Evolutionary conservation across 2,797 vertebrate species (phyloP).

Genomic region (Sebastes taczanowskii): DNA sequence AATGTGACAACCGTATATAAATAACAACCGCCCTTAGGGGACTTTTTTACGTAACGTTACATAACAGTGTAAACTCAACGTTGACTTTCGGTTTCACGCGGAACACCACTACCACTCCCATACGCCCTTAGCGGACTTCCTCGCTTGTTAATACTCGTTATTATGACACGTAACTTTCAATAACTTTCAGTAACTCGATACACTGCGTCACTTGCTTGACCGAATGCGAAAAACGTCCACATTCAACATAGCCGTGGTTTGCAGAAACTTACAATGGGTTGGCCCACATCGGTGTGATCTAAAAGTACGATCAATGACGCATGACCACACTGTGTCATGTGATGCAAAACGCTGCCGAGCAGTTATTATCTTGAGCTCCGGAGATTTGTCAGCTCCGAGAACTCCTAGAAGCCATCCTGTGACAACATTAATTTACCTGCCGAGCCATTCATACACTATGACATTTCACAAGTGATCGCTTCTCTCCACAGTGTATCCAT

Average conservation of each 20-base stretch:
- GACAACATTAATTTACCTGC: conserved; percentile 53
- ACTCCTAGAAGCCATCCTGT: conserved; percentile 7
- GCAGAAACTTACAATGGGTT: not conserved
- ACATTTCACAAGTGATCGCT: conserved; percentile 68
- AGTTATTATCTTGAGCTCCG: not conserved
- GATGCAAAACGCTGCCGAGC: not conserved
- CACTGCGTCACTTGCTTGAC: not conserved
- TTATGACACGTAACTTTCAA: not conserved
- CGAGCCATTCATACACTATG: conserved; percentile 54
- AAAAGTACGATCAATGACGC: not conserved
- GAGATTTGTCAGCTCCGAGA: conserved; percentile 10
- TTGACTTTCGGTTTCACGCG: not conserved
- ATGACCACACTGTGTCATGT: not conserved
- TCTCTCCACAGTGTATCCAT: conserved; percentile 46
- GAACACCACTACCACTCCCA: not conserved
- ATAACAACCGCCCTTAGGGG: no score
- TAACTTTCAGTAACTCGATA: not conserved
- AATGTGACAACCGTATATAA: no score
- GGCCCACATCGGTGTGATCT: not conserved
- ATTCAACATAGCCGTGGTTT: no score
- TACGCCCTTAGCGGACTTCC: not conserved
- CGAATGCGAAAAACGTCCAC: no score
- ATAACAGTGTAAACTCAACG: not conserved
- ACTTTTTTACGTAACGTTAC: not conserved
- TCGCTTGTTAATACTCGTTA: not conserved